Evolutionary conservation across 2,797 vertebrate genomes (phyloP).

Genomic region (Otolemur crassicaudatus): DNA sequence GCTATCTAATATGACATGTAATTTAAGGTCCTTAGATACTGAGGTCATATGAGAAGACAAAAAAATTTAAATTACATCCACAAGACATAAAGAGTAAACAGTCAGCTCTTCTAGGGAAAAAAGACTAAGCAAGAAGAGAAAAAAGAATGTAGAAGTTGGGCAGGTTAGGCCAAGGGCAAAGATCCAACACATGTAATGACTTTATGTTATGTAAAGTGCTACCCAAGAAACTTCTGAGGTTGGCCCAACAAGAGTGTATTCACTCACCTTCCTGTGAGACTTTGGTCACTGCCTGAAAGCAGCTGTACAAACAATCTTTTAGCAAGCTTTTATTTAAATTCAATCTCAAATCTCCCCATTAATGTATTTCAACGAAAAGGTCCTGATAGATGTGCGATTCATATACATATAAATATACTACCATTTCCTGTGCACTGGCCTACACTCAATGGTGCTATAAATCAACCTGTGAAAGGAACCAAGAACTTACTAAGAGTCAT

Average conservation of each 20-base stretch:
- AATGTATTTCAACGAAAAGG: constrained; percentile 68
- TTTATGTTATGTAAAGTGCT: constrained; percentile 82
- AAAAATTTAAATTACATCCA: constrained; percentile 35
- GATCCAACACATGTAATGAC: constrained; percentile 82
- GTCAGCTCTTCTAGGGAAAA: constrained; percentile 46
- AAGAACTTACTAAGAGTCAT: constrained; percentile 45
- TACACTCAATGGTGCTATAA: constrained; percentile 53
- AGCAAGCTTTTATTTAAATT: constrained; percentile 78
- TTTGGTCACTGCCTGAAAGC: constrained; percentile 82
- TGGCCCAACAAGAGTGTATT: constrained; percentile 83
- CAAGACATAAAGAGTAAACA: constrained; percentile 51
- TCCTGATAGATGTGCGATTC: constrained; percentile 64
- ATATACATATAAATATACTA: constrained; percentile 59
- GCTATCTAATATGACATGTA: constrained; percentile 74
- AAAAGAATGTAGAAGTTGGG: constrained; percentile 39
- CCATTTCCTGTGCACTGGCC: background rate
- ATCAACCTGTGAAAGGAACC: constrained; percentile 52
- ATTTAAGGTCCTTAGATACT: constrained; percentile 70
- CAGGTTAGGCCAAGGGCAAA: constrained; percentile 63
- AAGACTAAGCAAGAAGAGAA: constrained; percentile 10
- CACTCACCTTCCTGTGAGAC: constrained; percentile 77
- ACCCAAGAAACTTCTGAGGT: constrained; percentile 82
- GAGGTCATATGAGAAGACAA: constrained; percentile 51
- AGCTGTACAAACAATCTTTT: constrained; percentile 88
- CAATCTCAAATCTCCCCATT: constrained; percentile 70